Evolutionary conservation across 2,797 vertebrate species (phyloP).

Genomic region (Pteronotus mesoamericanus): DNA sequence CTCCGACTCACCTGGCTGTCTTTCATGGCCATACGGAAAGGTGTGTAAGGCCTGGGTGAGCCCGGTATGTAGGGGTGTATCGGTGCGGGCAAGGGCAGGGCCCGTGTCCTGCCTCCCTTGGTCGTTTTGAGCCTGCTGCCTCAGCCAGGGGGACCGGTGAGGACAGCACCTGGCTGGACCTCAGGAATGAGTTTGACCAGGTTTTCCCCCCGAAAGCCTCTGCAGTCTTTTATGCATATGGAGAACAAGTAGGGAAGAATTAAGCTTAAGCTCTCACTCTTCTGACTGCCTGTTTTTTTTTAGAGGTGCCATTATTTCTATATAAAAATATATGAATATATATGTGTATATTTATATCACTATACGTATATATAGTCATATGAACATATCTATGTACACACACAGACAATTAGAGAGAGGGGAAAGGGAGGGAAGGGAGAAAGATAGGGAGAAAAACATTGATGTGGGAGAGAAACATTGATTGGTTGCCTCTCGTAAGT

Average conservation of each 20-base stretch:
- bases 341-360: too few species aligned
- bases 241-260: neutral
- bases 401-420: too few species aligned
- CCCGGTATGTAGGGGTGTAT: neutral
- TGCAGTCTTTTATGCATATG: neutral
- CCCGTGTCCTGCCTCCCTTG: neutral
- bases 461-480: neutral
- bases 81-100: neutral
- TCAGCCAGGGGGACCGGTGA: neutral
- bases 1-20: neutral
- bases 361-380: too few species aligned
- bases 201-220: neutral
- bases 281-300: neutral
- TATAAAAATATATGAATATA: too few species aligned
- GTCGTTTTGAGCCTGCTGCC: neutral
- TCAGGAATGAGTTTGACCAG: neutral
- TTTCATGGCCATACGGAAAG: neutral
- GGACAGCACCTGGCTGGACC: neutral
- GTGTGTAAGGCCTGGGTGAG: neutral
- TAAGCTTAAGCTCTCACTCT: neutral
- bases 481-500: neutral
- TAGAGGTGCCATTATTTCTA: neutral
- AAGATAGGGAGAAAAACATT: neutral
- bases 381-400: too few species aligned
- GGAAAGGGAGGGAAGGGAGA: neutral